These are phyloP conservation scores for Drosophila prolongata DNA, from an alignment of 2,888 invertebrate genomes.

Conservation along the genomic window DNA sequence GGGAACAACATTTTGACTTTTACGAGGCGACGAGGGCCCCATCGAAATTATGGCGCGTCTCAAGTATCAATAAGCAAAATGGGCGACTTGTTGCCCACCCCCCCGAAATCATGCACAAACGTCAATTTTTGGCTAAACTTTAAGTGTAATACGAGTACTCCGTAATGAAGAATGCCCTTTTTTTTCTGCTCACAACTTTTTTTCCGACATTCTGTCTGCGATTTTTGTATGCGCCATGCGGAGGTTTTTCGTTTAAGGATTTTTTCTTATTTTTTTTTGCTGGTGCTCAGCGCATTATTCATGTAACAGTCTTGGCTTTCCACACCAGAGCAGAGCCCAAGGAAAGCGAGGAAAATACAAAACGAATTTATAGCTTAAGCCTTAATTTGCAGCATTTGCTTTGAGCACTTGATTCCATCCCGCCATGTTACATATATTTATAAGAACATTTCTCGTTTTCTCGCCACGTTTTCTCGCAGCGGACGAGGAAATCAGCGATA, in stretches of 20 bases:
- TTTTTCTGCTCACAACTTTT: constrained; percentile 16
- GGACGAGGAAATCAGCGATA: constrained; percentile 87
- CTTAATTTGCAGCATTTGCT: constrained; percentile 69
- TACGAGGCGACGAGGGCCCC: constrained; percentile 34
- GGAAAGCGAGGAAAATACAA: constrained; percentile 25
- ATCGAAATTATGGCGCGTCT: constrained; percentile 38
- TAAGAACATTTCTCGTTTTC: constrained; percentile 54
- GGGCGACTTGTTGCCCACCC: constrained; percentile 66
- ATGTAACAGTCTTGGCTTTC: constrained; percentile 26
- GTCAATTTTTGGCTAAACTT: constrained; percentile 66
- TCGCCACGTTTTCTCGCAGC: constrained; percentile 84
- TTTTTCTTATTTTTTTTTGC: constrained; percentile 11
- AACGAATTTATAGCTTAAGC: constrained; percentile 47
- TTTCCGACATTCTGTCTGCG: constrained; percentile 41
- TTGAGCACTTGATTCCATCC: constrained; percentile 39
- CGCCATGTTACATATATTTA: constrained; percentile 40
- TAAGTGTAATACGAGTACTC: constrained; percentile 29
- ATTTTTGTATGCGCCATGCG: constrained; percentile 43
- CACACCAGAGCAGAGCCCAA: constrained; percentile 12
- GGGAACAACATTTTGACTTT: constrained; percentile 56
- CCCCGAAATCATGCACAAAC: constrained; percentile 20
- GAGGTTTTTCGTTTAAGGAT: constrained; percentile 32
- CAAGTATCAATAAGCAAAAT: constrained; percentile 55
- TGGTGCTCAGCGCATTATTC: constrained; percentile 39
- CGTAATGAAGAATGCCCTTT: constrained; percentile 38